Conservation (phyloP, 64 coral and sea anemone genomes). For the Dendrophyllia cribrosa region DNA sequence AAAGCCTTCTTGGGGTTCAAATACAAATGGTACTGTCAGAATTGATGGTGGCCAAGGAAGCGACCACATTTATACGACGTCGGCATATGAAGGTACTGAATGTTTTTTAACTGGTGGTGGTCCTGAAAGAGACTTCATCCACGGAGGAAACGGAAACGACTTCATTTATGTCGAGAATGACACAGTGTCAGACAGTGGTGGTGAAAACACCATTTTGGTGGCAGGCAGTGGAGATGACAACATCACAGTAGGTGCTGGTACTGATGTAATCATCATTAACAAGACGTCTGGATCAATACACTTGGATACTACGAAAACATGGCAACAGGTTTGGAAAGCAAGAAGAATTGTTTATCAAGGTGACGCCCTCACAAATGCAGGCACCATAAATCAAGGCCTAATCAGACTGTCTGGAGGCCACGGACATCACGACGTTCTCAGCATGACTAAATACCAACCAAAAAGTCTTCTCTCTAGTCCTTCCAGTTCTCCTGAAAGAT, state of each 20-base stretch:
- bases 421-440: constrained; percentile 4
- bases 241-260: no score
- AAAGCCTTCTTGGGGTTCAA: neutral
- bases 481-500: neutral
- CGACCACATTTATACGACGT: neutral
- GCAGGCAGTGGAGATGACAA: no score
- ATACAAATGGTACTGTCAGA: no score
- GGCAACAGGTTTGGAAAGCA: neutral
- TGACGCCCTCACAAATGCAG: neutral
- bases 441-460: constrained; percentile 2
- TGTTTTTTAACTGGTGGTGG: constrained; percentile 15
- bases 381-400: neutral
- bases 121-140: neutral
- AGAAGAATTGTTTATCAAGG: neutral
- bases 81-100: neutral
- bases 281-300: neutral
- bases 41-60: no score
- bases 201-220: no score
- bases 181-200: no score
- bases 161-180: no score
- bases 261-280: no score
- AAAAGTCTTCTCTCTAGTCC: neutral
- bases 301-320: neutral
- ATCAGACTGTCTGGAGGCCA: neutral
- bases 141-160: neutral